Evolutionary conservation across 64 coral and sea anemone genomes (phyloP).

Genomic region (Pocillopora verrucosa): DNA sequence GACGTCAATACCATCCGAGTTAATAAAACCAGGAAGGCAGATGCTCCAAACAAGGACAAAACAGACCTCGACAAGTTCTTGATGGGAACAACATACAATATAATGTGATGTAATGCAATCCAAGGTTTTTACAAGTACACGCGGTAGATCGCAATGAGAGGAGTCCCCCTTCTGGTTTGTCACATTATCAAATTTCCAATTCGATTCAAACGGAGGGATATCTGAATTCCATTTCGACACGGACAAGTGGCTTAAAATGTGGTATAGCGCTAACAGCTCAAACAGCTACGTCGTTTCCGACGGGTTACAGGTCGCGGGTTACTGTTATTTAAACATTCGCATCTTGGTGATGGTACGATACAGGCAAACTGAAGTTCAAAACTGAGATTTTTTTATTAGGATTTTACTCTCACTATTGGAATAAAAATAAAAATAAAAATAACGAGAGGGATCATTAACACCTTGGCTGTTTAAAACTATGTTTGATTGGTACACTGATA

Average conservation of each 20-base stretch:
- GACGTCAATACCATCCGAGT: conserved; percentile 54
- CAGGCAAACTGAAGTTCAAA: not conserved
- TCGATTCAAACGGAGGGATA: not conserved
- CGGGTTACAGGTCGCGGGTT: conserved; percentile 72
- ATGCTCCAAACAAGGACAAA: conserved; percentile 12
- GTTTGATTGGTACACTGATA: too few species aligned
- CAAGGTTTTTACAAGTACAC: conserved; percentile 70
- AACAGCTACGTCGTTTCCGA: conserved; percentile 60
- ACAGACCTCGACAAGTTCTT: conserved; percentile 63
- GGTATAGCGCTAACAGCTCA: not conserved
- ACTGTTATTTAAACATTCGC: conserved; percentile 52
- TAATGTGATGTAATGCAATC: not conserved
- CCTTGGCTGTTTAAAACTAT: too few species aligned
- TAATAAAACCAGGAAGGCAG: conserved; percentile 53
- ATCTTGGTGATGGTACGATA: conserved; percentile 89
- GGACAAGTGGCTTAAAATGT: conserved; percentile 66
- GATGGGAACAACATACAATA: conserved; percentile 27
- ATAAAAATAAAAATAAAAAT: too few species aligned
- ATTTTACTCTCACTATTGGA: too few species aligned
- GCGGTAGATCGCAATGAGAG: conserved; percentile 28
- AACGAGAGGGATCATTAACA: too few species aligned
- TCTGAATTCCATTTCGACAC: not conserved
- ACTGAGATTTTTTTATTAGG: not conserved
- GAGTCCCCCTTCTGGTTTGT: conserved; percentile 17
- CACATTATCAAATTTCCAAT: conserved; percentile 42